Base-by-base conservation (phyloP, 1,140 invertebrate species). In the Varroa destructor region DNA sequence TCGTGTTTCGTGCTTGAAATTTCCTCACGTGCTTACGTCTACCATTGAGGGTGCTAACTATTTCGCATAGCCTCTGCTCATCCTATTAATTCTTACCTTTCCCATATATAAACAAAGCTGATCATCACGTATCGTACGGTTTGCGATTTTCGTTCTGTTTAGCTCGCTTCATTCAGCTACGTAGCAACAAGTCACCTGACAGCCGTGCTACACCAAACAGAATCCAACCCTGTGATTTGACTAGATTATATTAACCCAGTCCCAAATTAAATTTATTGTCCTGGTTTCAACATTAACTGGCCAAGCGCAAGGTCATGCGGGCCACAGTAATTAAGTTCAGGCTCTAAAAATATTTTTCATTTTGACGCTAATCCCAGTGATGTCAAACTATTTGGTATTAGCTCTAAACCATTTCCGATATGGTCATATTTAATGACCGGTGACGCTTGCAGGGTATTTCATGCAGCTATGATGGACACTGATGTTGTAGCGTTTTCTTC, bases 221-320 rank as follows among this genome's bases (percentile, higher is more conserved):
- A 25, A 25, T 25, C 25, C 25, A 25, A 25, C 0, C 82, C 86
- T 71, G 86, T 86, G 1, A 85, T 86, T 25, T 71, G 87, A 90
- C 76, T 67, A 37, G 61, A 40, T 12, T 25, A 25, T 36, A 37
- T 12, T 43, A 40, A 40, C 36, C 61, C 14, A 8, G 12, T 67
- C 40, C 12, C 61, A 14, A 36, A 43, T 8, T 67, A 36, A 12
- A 37, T 12, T 14, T 12, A 67, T 37, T 86, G 91, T 4, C 85
- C 92, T 10, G 89, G 91, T 76, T 89, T 92, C 0, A 82, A 86
- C 72, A 88, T 89, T 1, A 90, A 90, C 74, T 90, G 40, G 40
- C 12, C 1, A 67, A 5, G 76, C 84, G 71, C 87, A 82, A 71
- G 85, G 84, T n/a, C 88, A 89, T 80, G 82, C 86, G 73, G 88